Evolutionary conservation across 2,797 vertebrate genomes (phyloP).

Genomic region (Tadarida brasiliensis): DNA sequence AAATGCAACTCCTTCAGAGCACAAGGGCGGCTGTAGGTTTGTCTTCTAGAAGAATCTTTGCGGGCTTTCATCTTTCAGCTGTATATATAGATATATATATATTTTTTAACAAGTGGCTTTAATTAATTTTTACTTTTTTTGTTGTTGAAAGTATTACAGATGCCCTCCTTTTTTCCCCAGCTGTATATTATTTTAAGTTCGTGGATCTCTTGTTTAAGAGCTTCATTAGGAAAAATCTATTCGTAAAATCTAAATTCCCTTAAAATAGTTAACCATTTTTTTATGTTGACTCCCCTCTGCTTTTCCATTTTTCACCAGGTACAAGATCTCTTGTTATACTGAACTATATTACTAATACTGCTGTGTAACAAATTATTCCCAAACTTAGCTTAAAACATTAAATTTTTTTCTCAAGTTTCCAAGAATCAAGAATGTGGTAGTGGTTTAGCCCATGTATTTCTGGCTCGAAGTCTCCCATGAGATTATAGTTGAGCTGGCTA

Average conservation of each 20-base stretch:
- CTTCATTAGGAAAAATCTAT: conserved; percentile 24
- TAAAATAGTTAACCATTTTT: conserved; percentile 22
- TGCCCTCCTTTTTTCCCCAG: too few relatives aligned
- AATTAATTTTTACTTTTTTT: too few relatives aligned
- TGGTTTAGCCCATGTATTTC: conserved; percentile 8
- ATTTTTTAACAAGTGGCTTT: not conserved
- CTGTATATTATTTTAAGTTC: not conserved
- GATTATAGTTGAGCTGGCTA: not conserved
- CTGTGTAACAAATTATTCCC: not conserved
- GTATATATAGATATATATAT: too few relatives aligned
- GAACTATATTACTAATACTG: not conserved
- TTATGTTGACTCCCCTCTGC: not conserved
- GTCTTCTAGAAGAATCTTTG: not conserved
- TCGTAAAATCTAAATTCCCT: conserved; percentile 39
- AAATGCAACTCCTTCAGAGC: not conserved
- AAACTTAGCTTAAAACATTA: conserved; percentile 53
- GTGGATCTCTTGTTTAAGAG: not conserved
- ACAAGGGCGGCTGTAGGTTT: not conserved
- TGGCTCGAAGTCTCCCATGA: not conserved
- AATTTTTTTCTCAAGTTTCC: not conserved
- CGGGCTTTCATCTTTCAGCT: conserved; percentile 21
- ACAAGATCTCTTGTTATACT: conserved; percentile 30
- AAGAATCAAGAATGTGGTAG: not conserved
- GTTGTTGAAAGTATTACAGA: too few relatives aligned
- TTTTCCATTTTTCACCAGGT: conserved; percentile 32